Conservation (phyloP, 1,140 invertebrate genomes). For the Drosophila subobscura region DNA sequence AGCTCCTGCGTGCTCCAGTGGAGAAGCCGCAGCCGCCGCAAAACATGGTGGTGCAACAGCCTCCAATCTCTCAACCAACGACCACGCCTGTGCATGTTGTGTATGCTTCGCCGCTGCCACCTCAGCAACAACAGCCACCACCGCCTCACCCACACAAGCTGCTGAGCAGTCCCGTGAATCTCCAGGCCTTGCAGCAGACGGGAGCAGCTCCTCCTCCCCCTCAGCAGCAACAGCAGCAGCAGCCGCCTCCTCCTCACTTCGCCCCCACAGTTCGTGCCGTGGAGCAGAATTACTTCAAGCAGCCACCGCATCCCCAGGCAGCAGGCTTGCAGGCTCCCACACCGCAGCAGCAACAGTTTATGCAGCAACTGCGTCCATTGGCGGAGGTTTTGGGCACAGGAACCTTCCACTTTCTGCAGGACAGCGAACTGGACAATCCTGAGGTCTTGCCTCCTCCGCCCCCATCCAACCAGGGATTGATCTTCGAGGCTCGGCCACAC, state of each 20-base stretch:
- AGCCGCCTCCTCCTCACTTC: conserved; percentile 41
- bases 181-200: conserved; percentile 67
- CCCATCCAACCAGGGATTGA: conserved; percentile 47
- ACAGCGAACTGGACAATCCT: conserved; percentile 90
- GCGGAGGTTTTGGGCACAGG: conserved; percentile 88
- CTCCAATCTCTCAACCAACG: conserved; percentile 39
- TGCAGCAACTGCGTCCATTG: conserved; percentile 86
- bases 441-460: conserved; percentile 78
- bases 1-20: conserved; percentile 41
- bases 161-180: conserved; percentile 73
- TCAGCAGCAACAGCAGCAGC: conserved; percentile 38
- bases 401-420: conserved; percentile 90
- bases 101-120: conserved; percentile 82
- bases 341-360: conserved; percentile 72
- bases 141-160: conserved; percentile 65
- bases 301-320: conserved; percentile 84
- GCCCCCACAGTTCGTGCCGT: conserved; percentile 85
- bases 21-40: conserved; percentile 46
- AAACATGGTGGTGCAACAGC: conserved; percentile 37
- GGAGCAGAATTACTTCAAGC: conserved; percentile 86
- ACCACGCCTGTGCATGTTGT: conserved; percentile 80
- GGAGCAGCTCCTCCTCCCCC: conserved; percentile 30
- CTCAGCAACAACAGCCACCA: conserved; percentile 47
- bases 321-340: conserved; percentile 45
- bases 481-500: conserved; percentile 59